Percentiles rank a stretch among this genome's conserved stretches.
Conservation (phyloP, 1,140 invertebrate genomes). For the Trichonephila inaurata region DNA sequence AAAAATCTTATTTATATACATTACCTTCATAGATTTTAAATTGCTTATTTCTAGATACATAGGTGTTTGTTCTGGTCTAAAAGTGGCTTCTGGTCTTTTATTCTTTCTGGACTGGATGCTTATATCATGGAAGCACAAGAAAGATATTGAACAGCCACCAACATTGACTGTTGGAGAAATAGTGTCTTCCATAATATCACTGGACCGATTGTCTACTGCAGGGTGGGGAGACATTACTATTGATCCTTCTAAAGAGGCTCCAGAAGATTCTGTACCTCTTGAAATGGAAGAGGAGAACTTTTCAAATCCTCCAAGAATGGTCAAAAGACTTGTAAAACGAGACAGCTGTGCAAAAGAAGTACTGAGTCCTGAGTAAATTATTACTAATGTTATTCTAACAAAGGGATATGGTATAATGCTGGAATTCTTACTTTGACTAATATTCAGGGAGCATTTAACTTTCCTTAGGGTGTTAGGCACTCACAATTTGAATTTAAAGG, state of each 20-base stretch:
- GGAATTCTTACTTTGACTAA: conserved; percentile 22
- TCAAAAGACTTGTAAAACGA: conserved; percentile 41
- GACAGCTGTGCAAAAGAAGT: conserved; percentile 56
- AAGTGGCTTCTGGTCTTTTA: conserved; percentile 91
- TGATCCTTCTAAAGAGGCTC: conserved; percentile 66
- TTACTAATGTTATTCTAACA: conserved; percentile 25
- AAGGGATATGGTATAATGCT: conserved; percentile 73
- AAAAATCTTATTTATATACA: too few species aligned
- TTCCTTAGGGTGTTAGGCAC: background rate
- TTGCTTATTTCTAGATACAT: conserved; percentile 86
- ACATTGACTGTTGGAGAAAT: conserved; percentile 88
- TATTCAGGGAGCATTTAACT: background rate
- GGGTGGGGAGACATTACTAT: conserved; percentile 71
- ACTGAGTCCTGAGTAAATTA: conserved; percentile 4
- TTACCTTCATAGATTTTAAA: too few species aligned
- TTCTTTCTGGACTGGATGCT: conserved; percentile 95
- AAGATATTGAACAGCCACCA: conserved; percentile 85
- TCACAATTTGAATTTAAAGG: conserved; percentile 1
- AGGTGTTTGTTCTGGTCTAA: conserved; percentile 93
- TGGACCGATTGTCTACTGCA: conserved; percentile 83
- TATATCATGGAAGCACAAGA: conserved; percentile 87
- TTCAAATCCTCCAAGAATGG: conserved; percentile 21
- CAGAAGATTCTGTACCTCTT: conserved; percentile 73
- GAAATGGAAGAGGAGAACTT: conserved; percentile 51
- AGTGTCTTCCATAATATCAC: conserved; percentile 91